Percentiles rank a stretch among this genome's conserved stretches.
phyloP scores from a whole-genome alignment of 2,888 invertebrate species.

The Amitus sp. region DNA sequence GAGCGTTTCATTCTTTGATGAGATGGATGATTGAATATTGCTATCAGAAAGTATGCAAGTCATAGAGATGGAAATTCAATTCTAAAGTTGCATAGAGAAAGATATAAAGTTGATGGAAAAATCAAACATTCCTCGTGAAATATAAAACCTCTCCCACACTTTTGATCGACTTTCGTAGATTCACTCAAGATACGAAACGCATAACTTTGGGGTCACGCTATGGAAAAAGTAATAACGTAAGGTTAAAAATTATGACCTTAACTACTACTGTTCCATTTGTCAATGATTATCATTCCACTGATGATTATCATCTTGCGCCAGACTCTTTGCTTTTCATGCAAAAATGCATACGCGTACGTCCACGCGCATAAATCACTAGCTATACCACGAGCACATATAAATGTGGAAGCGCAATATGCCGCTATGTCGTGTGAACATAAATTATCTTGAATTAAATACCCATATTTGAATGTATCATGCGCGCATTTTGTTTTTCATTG shows the following conservation, averaged over 20 bases:
- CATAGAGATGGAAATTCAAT: background rate
- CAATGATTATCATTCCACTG: background rate
- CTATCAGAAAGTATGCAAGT: background rate
- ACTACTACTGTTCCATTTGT: background rate
- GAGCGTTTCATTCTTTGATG: background rate
- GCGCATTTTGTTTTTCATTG: conserved; percentile 15
- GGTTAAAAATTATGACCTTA: no score
- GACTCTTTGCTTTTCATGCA: background rate
- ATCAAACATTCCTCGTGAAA: background rate
- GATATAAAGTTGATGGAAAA: no score
- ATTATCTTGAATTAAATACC: background rate
- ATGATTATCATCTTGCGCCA: background rate
- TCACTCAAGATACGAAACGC: no score
- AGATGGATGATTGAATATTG: background rate
- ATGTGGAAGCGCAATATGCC: conserved; percentile 3
- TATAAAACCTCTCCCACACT: background rate
- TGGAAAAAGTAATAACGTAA: no score
- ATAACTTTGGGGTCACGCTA: no score
- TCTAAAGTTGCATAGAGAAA: background rate
- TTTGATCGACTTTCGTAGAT: no score
- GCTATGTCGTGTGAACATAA: background rate
- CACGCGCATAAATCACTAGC: conserved; percentile 1
- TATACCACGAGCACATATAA: background rate
- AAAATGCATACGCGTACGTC: conserved; percentile 1
- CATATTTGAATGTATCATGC: background rate